Conservation (phyloP, 2,113 vertebrate genomes). For the Gorsachius goisagi region DNA sequence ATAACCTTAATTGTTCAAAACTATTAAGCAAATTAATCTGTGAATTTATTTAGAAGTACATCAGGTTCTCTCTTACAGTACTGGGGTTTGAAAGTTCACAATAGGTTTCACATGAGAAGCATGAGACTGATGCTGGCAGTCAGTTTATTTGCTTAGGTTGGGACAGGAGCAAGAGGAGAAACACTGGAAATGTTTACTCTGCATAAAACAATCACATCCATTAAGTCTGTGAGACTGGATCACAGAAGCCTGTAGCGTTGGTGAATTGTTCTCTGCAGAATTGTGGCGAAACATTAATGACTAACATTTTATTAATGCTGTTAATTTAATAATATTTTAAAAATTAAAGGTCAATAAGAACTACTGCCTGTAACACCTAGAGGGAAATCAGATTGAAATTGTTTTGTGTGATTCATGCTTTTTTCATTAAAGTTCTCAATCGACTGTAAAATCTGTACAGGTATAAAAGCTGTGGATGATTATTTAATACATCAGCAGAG, state of each 20-base stretch:
- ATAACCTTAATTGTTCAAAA: conserved; percentile 35
- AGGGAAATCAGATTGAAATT: conserved; percentile 1
- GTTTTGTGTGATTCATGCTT: background rate
- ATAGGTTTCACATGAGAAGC: conserved; percentile 53
- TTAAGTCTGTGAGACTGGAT: conserved; percentile 38
- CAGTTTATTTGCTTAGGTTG: conserved; percentile 51
- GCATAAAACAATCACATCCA: conserved; percentile 41
- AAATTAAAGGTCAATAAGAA: background rate
- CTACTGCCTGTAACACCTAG: background rate
- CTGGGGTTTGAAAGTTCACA: conserved; percentile 41
- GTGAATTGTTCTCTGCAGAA: conserved; percentile 16
- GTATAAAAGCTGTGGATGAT: background rate
- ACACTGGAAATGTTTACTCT: conserved; percentile 41
- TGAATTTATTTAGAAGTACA: conserved; percentile 53
- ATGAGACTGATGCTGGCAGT: conserved; percentile 48
- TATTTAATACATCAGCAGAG: background rate
- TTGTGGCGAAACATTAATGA: background rate
- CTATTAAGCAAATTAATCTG: conserved; percentile 21
- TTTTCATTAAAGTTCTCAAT: background rate
- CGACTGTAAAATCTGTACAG: background rate
- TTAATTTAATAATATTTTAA: background rate
- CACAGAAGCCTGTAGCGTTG: background rate
- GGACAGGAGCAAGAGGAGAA: conserved; percentile 14
- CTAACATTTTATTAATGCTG: background rate
- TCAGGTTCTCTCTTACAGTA: conserved; percentile 32